Evolutionary conservation across 2,888 invertebrate species (phyloP), one percentile per base, ranked within the genome.

Genomic region (Hybos culiciformis): DNA sequence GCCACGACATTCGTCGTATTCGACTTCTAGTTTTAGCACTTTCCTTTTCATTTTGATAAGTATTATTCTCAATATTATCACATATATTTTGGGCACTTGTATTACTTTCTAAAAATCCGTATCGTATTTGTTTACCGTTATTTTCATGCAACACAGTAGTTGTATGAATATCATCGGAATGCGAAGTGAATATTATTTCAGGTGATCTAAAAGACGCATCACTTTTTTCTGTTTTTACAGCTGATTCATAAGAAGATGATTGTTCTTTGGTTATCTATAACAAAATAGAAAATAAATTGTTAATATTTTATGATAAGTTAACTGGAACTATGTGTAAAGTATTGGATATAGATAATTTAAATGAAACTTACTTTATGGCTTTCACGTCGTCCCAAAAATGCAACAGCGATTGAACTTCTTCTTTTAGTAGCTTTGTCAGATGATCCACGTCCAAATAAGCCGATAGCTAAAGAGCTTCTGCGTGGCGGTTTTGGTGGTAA

Each of bases 391-490:
- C 60, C 51, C 46, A 66, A 48, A 46, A 66, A 61, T 20, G 62
- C 56, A 17, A 61, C 60, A 54, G 60, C 70, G 59, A 56, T 70
- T 23, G 67, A 67, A 48, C 66, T 67, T 50, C 67, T 63, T 48
- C 67, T 52, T 54, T 67, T 66, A 46, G 49, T 54, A 39, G 54
- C 54, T 49, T 62, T 58, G 48, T 61, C 60, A 39, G 58, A 51
- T 44, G 60, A 62, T 19, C 47, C 46, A 46, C 60, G 58, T 17
- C 48, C 48, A 49, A 64, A 57, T 36, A 66, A 54, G 3, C 62
- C 57, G 51, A 62, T 51, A 2, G 61, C 65, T 45, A 67, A 51
- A 41, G 66, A 66, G 47, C 65, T 66, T 48, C 67, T 62, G 20
- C 67, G 53, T 14, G 56, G 54, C 5, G 63, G 58, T 50, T 66